A percentile compares a stretch with the other conserved stretches of the same genome.
Evolutionary conservation across 2,797 vertebrate genomes (phyloP).

Genomic region (Nannoperca obscura): DNA sequence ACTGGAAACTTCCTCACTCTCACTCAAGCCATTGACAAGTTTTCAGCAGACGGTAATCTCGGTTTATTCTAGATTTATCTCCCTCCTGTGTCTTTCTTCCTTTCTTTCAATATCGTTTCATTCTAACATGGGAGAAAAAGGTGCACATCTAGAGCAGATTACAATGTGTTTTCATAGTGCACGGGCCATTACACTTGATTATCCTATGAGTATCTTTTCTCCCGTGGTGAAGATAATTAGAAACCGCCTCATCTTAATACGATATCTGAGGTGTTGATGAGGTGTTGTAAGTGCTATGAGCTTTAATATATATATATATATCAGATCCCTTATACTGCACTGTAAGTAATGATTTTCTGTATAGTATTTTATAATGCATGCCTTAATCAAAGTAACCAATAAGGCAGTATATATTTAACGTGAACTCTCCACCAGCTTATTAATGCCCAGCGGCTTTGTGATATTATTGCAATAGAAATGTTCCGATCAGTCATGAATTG

Average conservation of each 20-base stretch:
- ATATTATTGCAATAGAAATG: not conserved
- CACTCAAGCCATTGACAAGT: constrained; percentile 91
- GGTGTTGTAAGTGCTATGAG: constrained; percentile 3
- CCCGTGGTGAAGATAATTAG: constrained; percentile 33
- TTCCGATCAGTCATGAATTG: not conserved
- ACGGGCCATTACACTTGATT: constrained; percentile 39
- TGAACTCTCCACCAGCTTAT: constrained; percentile 1
- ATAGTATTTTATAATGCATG: constrained; percentile 3
- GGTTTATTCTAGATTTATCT: constrained; percentile 26
- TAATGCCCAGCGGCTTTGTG: constrained; percentile 1
- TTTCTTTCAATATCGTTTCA: constrained; percentile 13
- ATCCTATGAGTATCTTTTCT: constrained; percentile 26
- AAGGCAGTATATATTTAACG: not conserved
- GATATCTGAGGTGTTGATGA: constrained; percentile 21
- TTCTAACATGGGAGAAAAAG: constrained; percentile 14
- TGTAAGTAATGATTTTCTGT: constrained; percentile 17
- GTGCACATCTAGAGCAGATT: constrained; percentile 2
- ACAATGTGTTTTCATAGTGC: constrained; percentile 8
- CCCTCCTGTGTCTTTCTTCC: not conserved
- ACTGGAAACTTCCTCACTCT: constrained; percentile 99
- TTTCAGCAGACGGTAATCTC: constrained; percentile 95
- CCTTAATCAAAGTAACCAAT: constrained; percentile 19
- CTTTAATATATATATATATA: not conserved
- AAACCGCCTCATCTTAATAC: constrained; percentile 28
- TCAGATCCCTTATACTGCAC: not conserved